Percentiles rank a stretch among this genome's conserved stretches.
phyloP scores from a whole-genome alignment of 2,113 vertebrate species.

The Tor tambroides region DNA sequence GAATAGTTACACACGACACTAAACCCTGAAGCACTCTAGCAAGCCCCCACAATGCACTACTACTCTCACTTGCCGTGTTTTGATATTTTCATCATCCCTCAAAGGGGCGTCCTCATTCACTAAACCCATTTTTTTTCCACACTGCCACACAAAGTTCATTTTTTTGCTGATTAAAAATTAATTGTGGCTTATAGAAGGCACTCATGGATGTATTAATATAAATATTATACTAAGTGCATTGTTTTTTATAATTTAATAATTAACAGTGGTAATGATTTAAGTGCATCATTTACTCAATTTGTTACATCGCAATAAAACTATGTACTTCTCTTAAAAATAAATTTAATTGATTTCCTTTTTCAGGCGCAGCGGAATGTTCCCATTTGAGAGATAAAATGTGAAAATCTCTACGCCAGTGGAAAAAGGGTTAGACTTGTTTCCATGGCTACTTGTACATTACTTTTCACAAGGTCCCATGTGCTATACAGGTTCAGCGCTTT shows the following conservation, averaged over 20 bases:
- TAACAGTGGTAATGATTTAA: background rate
- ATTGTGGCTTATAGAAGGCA: background rate
- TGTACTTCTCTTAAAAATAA: background rate
- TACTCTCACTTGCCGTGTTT: constrained; percentile 30
- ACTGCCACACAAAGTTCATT: background rate
- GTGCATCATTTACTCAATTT: too few species aligned
- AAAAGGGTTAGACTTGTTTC: constrained; percentile 32
- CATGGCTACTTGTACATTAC: constrained; percentile 42
- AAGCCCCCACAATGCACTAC: background rate
- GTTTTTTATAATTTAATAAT: constrained; percentile 1
- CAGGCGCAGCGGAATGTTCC: background rate
- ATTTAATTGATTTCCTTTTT: background rate
- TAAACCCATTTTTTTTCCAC: background rate
- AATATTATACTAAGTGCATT: background rate
- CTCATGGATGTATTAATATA: background rate
- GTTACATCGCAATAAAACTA: background rate
- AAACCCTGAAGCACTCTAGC: constrained; percentile 26
- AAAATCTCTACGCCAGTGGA: background rate
- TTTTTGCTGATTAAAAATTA: constrained; percentile 7
- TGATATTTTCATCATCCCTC: constrained; percentile 46
- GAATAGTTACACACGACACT: constrained; percentile 27
- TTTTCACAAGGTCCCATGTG: constrained; percentile 36
- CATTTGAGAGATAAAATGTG: constrained; percentile 5
- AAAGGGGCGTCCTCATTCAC: constrained; percentile 21
- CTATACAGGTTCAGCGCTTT: background rate